phyloP scores from a whole-genome alignment of 2,888 invertebrate species.

The Amitus sp. region DNA sequence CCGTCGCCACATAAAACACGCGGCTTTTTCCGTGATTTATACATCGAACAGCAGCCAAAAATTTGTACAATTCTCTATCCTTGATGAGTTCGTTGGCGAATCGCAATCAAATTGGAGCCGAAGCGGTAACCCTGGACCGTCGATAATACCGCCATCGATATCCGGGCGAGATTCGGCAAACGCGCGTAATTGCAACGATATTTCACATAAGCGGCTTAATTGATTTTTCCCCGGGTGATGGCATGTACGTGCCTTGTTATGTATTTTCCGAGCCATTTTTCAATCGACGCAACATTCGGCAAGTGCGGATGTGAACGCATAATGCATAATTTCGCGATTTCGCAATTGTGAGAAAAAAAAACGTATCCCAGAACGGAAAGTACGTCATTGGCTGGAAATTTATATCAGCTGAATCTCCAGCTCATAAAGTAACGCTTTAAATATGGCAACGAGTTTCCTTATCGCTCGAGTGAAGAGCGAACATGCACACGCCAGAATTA shows the following conservation, averaged over 20 bases:
- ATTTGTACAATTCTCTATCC: constrained; percentile 17
- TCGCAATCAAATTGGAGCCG: constrained; percentile 44
- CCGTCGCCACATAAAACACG: no score
- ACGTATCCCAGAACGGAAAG: no score
- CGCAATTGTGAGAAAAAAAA: neutral
- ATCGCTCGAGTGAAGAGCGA: constrained; percentile 30
- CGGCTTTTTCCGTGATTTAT: constrained; percentile 12
- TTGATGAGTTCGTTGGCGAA: constrained; percentile 36
- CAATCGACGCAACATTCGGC: constrained; percentile 42
- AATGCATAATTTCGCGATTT: constrained; percentile 33
- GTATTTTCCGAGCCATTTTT: constrained; percentile 45
- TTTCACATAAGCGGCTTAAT: constrained; percentile 61
- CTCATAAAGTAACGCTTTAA: constrained; percentile 20
- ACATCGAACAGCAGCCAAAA: constrained; percentile 12
- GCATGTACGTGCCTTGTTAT: constrained; percentile 31
- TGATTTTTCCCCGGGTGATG: constrained; percentile 57
- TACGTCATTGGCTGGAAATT: no score
- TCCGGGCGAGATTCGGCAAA: constrained; percentile 56
- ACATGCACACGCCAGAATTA: constrained; percentile 24
- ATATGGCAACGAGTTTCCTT: constrained; percentile 23
- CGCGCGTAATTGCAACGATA: constrained; percentile 61
- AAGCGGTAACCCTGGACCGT: constrained; percentile 39
- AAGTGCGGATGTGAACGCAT: constrained; percentile 27
- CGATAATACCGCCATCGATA: constrained; percentile 59
- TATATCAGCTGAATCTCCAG: neutral